These are phyloP conservation scores for Chaitophorus viminalis DNA, from an alignment of 2,888 invertebrate genomes.

Conservation along the genomic window DNA sequence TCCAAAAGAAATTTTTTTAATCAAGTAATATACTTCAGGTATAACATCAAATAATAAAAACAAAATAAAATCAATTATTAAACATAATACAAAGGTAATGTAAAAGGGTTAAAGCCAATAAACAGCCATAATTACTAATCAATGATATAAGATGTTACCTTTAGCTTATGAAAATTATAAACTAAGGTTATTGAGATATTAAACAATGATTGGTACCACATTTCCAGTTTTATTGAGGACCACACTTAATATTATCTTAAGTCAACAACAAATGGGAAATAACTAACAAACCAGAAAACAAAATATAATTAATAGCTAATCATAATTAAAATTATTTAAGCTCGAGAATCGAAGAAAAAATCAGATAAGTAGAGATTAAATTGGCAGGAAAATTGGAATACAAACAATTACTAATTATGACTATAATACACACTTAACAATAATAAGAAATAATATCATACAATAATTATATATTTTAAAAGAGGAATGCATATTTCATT, in stretches of 20 bases:
- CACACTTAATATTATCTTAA: slow-evolving; percentile 23
- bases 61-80: slow-evolving; percentile 13
- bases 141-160: neutral
- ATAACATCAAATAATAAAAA: slow-evolving; percentile 37
- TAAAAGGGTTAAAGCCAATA: neutral
- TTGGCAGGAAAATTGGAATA: slow-evolving; percentile 62
- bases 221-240: slow-evolving; percentile 14
- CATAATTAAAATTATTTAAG: slow-evolving; percentile 59
- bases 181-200: slow-evolving; percentile 45
- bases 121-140: neutral
- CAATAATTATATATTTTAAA: slow-evolving; percentile 56
- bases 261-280: slow-evolving; percentile 30
- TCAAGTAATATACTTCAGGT: slow-evolving; percentile 38
- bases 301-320: slow-evolving; percentile 56
- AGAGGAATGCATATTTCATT: slow-evolving; percentile 61
- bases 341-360: slow-evolving; percentile 58
- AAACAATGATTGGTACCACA: slow-evolving; percentile 59
- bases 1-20: neutral
- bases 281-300: slow-evolving; percentile 41
- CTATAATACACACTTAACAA: slow-evolving; percentile 62
- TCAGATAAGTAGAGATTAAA: slow-evolving; percentile 62
- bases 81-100: slow-evolving; percentile 19
- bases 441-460: slow-evolving; percentile 49
- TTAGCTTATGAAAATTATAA: slow-evolving; percentile 24
- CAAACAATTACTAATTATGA: slow-evolving; percentile 60